These are phyloP conservation scores for Prietella phreatophila DNA, from an alignment of 2,113 vertebrate genomes.

Conservation along the genomic window DNA sequence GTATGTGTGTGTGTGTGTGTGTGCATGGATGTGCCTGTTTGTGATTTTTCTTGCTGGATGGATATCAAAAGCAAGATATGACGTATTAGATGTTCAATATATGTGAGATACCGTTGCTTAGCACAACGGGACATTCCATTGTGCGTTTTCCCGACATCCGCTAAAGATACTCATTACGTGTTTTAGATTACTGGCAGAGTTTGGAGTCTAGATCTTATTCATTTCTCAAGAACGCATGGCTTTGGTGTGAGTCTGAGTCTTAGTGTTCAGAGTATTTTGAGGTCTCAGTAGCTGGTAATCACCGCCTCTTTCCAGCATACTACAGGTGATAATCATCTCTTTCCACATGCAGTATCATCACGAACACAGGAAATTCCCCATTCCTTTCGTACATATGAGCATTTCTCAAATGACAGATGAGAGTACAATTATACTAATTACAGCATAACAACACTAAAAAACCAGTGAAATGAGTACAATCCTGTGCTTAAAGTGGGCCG, in stretches of 20 bases:
- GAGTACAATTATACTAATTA: background rate
- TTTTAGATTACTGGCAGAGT: background rate
- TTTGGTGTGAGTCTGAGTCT: background rate
- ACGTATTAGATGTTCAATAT: background rate
- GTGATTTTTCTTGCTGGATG: background rate
- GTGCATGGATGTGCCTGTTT: background rate
- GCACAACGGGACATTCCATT: background rate
- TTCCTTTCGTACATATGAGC: background rate
- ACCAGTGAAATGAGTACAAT: background rate
- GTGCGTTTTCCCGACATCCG: background rate
- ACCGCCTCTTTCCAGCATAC: background rate
- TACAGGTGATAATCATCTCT: background rate
- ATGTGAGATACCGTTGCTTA: background rate
- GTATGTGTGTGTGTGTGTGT: too few species aligned
- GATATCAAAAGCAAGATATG: background rate
- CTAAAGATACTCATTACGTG: background rate
- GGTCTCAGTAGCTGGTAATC: background rate
- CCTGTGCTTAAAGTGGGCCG: background rate
- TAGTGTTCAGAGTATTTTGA: background rate
- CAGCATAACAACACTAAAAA: background rate
- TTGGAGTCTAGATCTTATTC: background rate
- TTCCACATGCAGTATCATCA: background rate
- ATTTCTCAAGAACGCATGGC: background rate
- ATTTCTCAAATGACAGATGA: conserved; percentile 1
- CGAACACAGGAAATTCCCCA: conserved; percentile 8